Evolutionary conservation across 1,140 invertebrate genomes (phyloP), one percentile per base, ranked within the genome.

Genomic region (Drosophila sechellia): DNA sequence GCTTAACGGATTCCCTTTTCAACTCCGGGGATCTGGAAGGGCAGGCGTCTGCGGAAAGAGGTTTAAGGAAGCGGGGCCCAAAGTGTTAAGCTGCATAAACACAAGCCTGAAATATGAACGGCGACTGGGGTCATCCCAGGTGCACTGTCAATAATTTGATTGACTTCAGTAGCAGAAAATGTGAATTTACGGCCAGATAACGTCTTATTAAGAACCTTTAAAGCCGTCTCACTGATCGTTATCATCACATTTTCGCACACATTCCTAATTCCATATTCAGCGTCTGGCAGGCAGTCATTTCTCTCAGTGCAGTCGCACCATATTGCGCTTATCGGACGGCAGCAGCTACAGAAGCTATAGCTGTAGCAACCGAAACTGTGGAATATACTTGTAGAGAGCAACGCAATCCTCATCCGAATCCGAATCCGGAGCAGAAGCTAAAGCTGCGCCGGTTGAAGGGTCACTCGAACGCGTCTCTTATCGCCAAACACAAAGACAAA

Each of bases 71-170:
- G 27, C 11, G 5, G 66, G 27, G 25, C 5, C 37, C 42, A 66
- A 83, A 83, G 83, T 89, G 83, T 87, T 87, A 79, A 83, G 84
- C 84, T 87, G 83, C 70, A 86, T 79, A 87, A 86, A 83, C 83
- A 86, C 69, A 55, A 81, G 59, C 71, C 81, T 66, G 79, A 72
- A 84, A 79, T 72, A 71, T 84, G 83, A 81, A 34, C 50, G 53
- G 10, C 12, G 39, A 8, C 35, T 27, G 55, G 66, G 54, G 48
- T 71, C 63, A 48, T 8, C 15, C 17, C n/a, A 31, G 37, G 6
- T 22, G 1, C 68, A 72, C 50, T 60, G 68, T 10, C 8, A 31
- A 11, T 8, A 50, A 15, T 3, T 39, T 4, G 31, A 2, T 10
- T 8, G 31, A 10, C 31, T 8, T 31, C 2, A 22, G 20, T 22